phyloP scores from a whole-genome alignment of 2,888 invertebrate species.

The Eupithecia dodoneata region DNA sequence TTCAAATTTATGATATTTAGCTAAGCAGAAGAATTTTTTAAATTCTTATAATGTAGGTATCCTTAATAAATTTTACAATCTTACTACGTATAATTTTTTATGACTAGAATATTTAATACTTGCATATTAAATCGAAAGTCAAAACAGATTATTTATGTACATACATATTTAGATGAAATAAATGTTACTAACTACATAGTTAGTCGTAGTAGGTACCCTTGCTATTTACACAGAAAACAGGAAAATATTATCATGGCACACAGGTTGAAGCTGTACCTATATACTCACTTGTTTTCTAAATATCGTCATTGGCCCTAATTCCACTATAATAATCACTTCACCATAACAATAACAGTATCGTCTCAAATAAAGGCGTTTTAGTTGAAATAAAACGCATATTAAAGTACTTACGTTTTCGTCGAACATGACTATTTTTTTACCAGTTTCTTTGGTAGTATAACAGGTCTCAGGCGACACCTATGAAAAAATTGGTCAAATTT shows the following conservation, averaged over 20 bases:
- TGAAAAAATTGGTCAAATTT: too few relatives aligned
- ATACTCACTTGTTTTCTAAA: not conserved
- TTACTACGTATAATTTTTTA: slow-evolving; percentile 15
- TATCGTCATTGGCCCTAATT: not conserved
- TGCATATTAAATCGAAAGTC: slow-evolving; percentile 7
- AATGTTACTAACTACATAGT: not conserved
- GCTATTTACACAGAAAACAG: not conserved
- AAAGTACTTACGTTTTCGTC: too few relatives aligned
- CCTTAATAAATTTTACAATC: not conserved
- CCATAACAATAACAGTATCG: too few relatives aligned
- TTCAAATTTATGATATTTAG: not conserved
- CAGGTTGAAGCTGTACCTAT: too few relatives aligned
- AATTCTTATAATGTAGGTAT: slow-evolving; percentile 13
- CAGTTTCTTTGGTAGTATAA: too few relatives aligned
- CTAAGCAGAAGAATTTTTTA: slow-evolving; percentile 27
- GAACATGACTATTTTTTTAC: too few relatives aligned
- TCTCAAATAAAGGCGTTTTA: too few relatives aligned
- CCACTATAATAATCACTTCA: too few relatives aligned
- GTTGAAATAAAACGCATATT: too few relatives aligned
- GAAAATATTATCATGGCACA: not conserved
- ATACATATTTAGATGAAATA: not conserved
- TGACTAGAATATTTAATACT: slow-evolving; percentile 47
- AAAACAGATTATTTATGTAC: slow-evolving; percentile 13
- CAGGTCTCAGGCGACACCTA: too few relatives aligned
- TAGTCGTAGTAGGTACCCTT: not conserved